Evolutionary conservation across 2,888 invertebrate genomes (phyloP), one percentile per base, ranked within the genome.

Genomic region (Metopia argyrocephala): DNA sequence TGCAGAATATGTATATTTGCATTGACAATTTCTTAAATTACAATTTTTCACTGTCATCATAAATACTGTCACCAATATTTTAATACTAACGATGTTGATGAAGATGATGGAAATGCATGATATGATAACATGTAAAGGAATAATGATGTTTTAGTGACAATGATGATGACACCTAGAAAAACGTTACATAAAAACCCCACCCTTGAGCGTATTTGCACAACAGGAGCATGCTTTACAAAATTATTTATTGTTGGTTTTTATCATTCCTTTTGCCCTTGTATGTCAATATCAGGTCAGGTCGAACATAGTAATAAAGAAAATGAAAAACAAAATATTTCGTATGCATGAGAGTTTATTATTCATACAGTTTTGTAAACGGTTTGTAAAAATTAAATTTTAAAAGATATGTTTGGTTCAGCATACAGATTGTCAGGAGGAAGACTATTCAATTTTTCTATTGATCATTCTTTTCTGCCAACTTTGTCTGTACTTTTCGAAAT

Each of bases 231-330:
- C 70, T 75, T 57, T 70, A 66, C 18, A 70, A 66, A 61, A 21
- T 50, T 15, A 21, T 38, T 38, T 9, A 15, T 38, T 2, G 38
- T n/a, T n/a, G n/a, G n/a, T n/a, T 48, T 23, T 76, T 69, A 18
- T 38, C 4, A 15, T 15, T 38, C 38, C 15, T 12, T 9, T 38
- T 38, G 38, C 15, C 38, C 15, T 38, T 65, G 46, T 66, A 81
- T 81, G 78, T 81, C 78, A 81, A 81, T 78, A 81, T 66, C 78
- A 78, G 78, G 74, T 81, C 78, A 78, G 56, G 54, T 66, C 66
- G 9, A 62, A 65, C 45, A 61, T 69, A 64, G 48, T 15, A 57
- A 54, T 12, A 65, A 18, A 38, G 62, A 23, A 52, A 62, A 46
- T 23, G 45, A 46, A 69, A 20, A 2, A 56, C 25, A 21, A 38